Conservation (phyloP, 2,797 vertebrate genomes). For the Dendrocincla tyrannina region DNA sequence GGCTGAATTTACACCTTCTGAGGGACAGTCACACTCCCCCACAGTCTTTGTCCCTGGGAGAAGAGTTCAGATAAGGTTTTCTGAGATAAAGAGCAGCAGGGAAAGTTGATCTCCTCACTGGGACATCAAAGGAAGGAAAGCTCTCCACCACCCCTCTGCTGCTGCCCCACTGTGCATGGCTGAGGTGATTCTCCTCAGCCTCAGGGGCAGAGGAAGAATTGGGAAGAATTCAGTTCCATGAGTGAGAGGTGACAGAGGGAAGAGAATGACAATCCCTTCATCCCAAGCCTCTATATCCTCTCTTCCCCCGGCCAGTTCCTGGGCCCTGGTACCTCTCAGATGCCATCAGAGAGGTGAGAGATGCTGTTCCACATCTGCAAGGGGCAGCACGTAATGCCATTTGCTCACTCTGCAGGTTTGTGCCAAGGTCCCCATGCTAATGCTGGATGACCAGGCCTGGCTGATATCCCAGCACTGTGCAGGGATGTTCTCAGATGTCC, state of each 20-base stretch:
- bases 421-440: neutral
- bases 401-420: neutral
- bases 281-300: neutral
- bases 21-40: neutral
- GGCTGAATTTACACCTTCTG: neutral
- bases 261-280: neutral
- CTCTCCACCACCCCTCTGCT: neutral
- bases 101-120: neutral
- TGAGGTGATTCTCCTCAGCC: neutral
- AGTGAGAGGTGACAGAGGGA: neutral
- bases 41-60: neutral
- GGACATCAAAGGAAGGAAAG: neutral
- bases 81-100: accelerated
- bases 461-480: neutral
- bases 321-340: neutral
- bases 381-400: neutral
- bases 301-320: no score
- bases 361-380: neutral
- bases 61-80: neutral
- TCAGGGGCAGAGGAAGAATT: neutral
- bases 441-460: neutral
- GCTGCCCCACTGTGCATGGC: neutral
- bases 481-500: neutral
- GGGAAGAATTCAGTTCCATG: neutral
- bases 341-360: neutral